Evolutionary conservation across 2,888 invertebrate genomes (phyloP).

Genomic region (Aphelenchoides bicaudatus): DNA sequence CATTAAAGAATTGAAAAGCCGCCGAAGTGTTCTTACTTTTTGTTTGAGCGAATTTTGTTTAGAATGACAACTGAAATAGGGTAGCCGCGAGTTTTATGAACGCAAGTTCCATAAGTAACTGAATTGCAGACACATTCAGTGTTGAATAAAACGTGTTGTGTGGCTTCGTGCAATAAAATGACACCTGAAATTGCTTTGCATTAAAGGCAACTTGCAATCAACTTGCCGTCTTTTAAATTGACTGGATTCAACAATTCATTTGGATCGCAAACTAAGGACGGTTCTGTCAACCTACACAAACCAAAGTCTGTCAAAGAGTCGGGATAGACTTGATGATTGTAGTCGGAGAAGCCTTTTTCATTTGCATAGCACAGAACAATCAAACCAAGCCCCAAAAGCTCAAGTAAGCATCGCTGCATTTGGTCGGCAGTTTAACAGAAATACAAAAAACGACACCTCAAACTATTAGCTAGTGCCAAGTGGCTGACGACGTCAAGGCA

Average conservation of each 20-base stretch:
- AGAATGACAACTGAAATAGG: background rate
- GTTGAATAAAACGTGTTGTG: slow-evolving; percentile 4
- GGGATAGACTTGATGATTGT: slow-evolving; percentile 14
- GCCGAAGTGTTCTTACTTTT: background rate
- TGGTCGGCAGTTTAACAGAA: too few species aligned
- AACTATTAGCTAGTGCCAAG: too few species aligned
- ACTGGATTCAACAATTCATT: background rate
- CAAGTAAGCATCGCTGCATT: background rate
- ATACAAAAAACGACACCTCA: too few species aligned
- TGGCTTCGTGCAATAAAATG: background rate
- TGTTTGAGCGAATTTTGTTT: slow-evolving; percentile 4
- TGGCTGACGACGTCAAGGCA: too few species aligned
- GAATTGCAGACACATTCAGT: background rate
- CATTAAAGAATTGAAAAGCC: background rate
- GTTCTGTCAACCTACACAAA: slow-evolving; percentile 6
- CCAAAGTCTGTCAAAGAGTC: slow-evolving; percentile 16
- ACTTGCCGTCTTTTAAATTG: background rate
- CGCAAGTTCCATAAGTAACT: background rate
- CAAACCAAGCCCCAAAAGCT: background rate
- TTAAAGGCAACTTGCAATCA: too few species aligned
- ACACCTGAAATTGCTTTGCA: slow-evolving; percentile 7
- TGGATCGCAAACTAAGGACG: slow-evolving; percentile 11
- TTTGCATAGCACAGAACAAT: background rate
- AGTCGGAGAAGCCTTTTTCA: background rate
- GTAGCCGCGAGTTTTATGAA: slow-evolving; percentile 7